Base-by-base conservation (phyloP, 2,797 vertebrate species). In the Rhinogobio ventralis region DNA sequence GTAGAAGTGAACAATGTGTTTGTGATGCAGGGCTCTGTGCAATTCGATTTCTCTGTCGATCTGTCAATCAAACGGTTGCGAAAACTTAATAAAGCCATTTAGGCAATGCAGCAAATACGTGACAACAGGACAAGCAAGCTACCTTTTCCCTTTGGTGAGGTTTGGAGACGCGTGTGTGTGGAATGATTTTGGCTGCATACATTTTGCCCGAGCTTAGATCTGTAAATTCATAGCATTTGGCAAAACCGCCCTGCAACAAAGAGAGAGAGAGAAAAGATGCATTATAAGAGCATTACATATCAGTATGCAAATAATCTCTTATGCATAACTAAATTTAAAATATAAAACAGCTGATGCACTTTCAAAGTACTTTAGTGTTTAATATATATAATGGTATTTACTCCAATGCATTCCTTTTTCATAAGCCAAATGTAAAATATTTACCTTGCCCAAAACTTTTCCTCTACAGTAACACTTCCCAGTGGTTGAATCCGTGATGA, bases 61-160 rank as follows among this genome's bases (percentile, higher is more conserved):
- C 96, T 97, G 89, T 42, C 7, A 30, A 20, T 55, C 62, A 78
- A 17, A 77, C 1, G 1, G 46, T 14, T 49, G 10, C 9, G 6
- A 13, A 14, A 15, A 60, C 23, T 85, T 69, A 53, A 75, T 25
- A 42, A 42, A n/a, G 45, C 53, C 0, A 28, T 49, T 15, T 0
- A n/a, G 57, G 46, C 39, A 66, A 66, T 28, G 39, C n/a, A 66
- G 53, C 15, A 9, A 10, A 66, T 25, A 0, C 10, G 0, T 19
- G 39, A 25, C 1, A 19, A 6, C 9, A 30, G n/a, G 19, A 53
- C n/a, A 42, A 73, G 55, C 28, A 17, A 74, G 25, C 76, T 62
- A 97, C 96, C 96, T 97, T 97, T 87, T 96, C 96, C 79, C 96
- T 95, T 93, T 97, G 96, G 94, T 97, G 96, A 91, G 96, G 96